phyloP scores from a whole-genome alignment of 2,888 invertebrate species.

The Isoperla grammatica region DNA sequence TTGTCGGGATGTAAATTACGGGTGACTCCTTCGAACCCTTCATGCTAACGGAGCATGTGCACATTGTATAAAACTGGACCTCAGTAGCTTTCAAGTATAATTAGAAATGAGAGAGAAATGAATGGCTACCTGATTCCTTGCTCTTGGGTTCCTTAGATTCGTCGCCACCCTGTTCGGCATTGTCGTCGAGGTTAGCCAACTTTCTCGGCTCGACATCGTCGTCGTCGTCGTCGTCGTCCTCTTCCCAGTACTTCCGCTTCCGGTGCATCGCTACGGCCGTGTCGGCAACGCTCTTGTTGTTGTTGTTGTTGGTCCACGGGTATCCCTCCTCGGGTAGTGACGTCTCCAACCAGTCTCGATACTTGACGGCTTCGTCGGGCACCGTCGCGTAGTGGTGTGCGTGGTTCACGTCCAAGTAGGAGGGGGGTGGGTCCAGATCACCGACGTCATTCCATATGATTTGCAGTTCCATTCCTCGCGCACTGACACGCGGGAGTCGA shows the following conservation, averaged over 20 bases:
- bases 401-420: slow-evolving; percentile 8
- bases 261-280: slow-evolving; percentile 2
- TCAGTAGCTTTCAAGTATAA: too few relatives aligned
- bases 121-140: too few relatives aligned
- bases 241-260: slow-evolving; percentile 29
- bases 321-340: neutral
- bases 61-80: too few relatives aligned
- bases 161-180: slow-evolving; percentile 31
- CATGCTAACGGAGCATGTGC: too few relatives aligned
- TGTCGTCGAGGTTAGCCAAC: too few relatives aligned
- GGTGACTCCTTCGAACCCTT: too few relatives aligned
- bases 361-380: neutral
- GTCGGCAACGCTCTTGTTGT: neutral
- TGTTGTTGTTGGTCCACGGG: neutral
- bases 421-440: slow-evolving; percentile 28
- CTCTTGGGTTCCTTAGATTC: neutral
- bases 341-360: neutral
- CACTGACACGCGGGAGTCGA: too few relatives aligned
- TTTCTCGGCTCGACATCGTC: too few relatives aligned
- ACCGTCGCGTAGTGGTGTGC: neutral
- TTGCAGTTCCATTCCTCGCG: slow-evolving; percentile 30
- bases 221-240: slow-evolving; percentile 29
- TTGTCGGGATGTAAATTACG: too few relatives aligned
- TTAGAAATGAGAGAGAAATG: too few relatives aligned
- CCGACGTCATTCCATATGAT: slow-evolving; percentile 27